Evolutionary conservation across 2,888 invertebrate species (phyloP).

Genomic region (Listrodromus nycthemerus): DNA sequence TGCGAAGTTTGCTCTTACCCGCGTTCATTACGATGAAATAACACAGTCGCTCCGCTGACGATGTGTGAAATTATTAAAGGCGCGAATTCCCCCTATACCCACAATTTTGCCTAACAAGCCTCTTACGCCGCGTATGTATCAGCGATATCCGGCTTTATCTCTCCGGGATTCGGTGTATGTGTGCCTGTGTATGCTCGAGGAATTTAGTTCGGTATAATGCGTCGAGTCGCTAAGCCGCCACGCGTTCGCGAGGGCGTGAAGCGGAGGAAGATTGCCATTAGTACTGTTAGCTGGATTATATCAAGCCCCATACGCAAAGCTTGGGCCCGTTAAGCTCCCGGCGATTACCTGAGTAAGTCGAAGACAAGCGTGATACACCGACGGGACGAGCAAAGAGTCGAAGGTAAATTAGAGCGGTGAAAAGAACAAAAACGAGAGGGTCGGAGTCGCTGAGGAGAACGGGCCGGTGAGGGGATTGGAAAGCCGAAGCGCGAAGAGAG

Average conservation of each 20-base stretch:
- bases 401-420: slow-evolving; percentile 4
- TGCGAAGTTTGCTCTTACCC: background rate
- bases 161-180: background rate
- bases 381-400: background rate
- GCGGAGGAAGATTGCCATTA: slow-evolving; percentile 25
- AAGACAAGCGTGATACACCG: background rate
- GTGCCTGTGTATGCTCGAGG: background rate
- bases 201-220: slow-evolving; percentile 27
- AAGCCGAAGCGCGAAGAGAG: slow-evolving; percentile 5
- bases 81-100: background rate
- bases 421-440: background rate
- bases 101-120: background rate
- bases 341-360: background rate
- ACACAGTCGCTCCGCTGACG: slow-evolving; percentile 12
- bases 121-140: background rate
- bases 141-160: slow-evolving; percentile 5
- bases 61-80: slow-evolving; percentile 16
- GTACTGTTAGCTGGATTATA: slow-evolving; percentile 38
- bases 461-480: background rate
- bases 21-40: background rate
- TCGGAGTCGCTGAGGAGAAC: slow-evolving; percentile 4
- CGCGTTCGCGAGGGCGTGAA: slow-evolving; percentile 22
- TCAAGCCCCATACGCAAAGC: slow-evolving; percentile 16
- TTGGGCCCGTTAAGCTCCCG: slow-evolving; percentile 22
- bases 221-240: slow-evolving; percentile 35